These are phyloP conservation scores for Erithacus rubecula DNA, from an alignment of 2,797 vertebrate genomes.

Conservation along the genomic window DNA sequence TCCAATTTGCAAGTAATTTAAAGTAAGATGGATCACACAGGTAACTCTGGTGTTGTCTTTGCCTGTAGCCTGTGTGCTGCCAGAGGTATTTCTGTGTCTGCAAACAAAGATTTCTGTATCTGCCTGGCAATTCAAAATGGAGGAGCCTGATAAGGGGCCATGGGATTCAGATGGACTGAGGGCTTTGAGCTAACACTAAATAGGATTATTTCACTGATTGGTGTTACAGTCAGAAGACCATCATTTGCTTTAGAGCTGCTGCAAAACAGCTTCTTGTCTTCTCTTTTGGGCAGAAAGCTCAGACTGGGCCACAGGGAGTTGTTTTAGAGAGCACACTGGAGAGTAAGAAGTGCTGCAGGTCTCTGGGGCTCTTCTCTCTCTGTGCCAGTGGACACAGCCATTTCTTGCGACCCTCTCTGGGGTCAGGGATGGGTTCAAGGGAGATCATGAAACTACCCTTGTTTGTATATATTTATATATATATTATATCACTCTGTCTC, in stretches of 20 bases:
- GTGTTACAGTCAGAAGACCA: not conserved
- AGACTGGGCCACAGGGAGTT: not conserved
- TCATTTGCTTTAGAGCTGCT: not conserved
- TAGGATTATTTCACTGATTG: not conserved
- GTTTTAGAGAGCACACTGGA: not conserved
- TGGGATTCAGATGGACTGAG: rapidly evolving
- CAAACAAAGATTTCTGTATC: not conserved
- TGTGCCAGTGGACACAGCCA: not conserved
- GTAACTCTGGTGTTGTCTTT: not conserved
- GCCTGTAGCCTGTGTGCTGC: not conserved
- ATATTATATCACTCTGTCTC: not conserved
- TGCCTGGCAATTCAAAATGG: not conserved
- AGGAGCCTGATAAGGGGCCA: not conserved
- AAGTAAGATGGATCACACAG: slow-evolving; percentile 2
- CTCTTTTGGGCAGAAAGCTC: not conserved
- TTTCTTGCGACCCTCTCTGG: not conserved
- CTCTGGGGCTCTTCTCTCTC: not conserved
- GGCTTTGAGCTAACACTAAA: not conserved
- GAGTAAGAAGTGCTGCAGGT: not conserved
- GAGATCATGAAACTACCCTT: not conserved
- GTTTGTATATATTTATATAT: not conserved
- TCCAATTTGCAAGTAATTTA: slow-evolving; percentile 25
- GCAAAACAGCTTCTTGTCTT: not conserved
- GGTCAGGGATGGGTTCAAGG: not conserved
- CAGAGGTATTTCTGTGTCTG: not conserved